Evolutionary conservation across 2,113 vertebrate species (phyloP).

Genomic region (Daubentonia madagascariensis): DNA sequence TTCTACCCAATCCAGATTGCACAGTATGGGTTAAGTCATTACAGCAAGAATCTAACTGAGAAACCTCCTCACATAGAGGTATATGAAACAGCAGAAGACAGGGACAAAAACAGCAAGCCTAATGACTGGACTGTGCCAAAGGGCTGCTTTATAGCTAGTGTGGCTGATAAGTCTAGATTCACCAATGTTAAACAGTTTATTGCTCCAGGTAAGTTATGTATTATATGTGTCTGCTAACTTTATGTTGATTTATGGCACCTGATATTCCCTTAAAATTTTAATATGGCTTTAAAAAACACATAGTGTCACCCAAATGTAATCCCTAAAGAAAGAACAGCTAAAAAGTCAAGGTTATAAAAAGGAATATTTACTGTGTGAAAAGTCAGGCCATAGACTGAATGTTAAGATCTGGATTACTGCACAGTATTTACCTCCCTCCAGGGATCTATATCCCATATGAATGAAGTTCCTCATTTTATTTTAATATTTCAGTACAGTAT

Average conservation of each 20-base stretch:
- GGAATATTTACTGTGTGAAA: background rate
- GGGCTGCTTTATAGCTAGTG: conserved; percentile 87
- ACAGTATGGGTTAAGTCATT: conserved; percentile 98
- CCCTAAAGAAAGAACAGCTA: background rate
- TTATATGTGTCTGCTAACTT: background rate
- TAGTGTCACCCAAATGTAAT: background rate
- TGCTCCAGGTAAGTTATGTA: conserved; percentile 87
- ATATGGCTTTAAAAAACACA: background rate
- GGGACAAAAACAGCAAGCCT: conserved; percentile 75
- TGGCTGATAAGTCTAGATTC: conserved; percentile 88
- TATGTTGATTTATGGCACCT: background rate
- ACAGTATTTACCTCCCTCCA: background rate
- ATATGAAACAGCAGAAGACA: conserved; percentile 92
- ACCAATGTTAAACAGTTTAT: conserved; percentile 91
- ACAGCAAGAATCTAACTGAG: conserved; percentile 99
- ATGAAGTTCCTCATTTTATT: background rate
- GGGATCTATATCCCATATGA: background rate
- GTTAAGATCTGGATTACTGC: background rate
- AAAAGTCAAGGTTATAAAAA: background rate
- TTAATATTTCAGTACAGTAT: background rate
- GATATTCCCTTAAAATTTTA: conserved; percentile 20
- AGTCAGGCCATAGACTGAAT: background rate
- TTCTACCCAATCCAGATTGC: conserved; percentile 99
- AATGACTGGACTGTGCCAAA: conserved; percentile 89
- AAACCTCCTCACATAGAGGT: conserved; percentile 91